A percentile compares a stretch with the other conserved stretches of the same genome.
Conservation (phyloP, 2,888 invertebrate genomes). For the Sinohyriopsis cumingii region DNA sequence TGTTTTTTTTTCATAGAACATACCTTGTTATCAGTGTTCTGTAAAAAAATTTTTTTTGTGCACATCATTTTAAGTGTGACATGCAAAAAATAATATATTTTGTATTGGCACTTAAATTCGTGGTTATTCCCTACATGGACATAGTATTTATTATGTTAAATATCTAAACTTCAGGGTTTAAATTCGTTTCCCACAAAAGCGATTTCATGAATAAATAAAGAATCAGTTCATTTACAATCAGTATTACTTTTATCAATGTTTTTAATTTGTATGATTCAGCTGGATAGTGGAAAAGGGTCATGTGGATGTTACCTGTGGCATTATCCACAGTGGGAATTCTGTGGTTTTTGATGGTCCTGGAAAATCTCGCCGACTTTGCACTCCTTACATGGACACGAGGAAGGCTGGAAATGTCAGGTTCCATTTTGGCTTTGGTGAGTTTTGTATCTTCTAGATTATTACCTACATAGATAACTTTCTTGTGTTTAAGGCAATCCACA, state of each 20-base stretch:
- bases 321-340: constrained; percentile 52
- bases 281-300: constrained; percentile 64
- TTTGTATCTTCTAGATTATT: not conserved
- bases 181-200: no score
- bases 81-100: no score
- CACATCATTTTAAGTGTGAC: no score
- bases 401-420: constrained; percentile 65
- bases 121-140: no score
- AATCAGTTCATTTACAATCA: no score
- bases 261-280: constrained; percentile 31
- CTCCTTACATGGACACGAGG: constrained; percentile 59
- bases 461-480: not conserved
- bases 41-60: no score
- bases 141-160: no score
- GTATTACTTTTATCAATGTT: not conserved
- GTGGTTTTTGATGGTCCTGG: constrained; percentile 57
- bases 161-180: no score
- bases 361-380: constrained; percentile 62
- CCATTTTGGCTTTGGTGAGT: constrained; percentile 63
- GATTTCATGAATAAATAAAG: no score
- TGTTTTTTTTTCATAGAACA: no score
- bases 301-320: constrained; percentile 61
- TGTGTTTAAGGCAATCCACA: not conserved
- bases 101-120: no score
- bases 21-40: no score